These are phyloP conservation scores for Sialis fuliginosa DNA, from an alignment of 2,888 invertebrate genomes.

Conservation along the genomic window DNA sequence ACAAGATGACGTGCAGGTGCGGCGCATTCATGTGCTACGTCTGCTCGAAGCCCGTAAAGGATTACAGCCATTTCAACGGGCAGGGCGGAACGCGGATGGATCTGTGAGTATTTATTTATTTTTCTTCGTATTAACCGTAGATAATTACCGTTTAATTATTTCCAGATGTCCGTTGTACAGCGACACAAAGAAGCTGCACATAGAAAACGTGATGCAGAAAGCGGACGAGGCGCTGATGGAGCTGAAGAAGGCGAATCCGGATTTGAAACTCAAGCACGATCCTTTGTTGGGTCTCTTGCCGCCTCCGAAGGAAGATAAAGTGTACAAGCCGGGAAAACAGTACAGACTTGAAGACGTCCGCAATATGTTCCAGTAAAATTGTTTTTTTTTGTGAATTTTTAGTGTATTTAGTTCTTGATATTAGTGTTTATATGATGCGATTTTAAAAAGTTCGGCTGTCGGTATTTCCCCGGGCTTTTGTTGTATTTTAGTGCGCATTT, in stretches of 20 bases:
- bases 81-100: constrained; percentile 21
- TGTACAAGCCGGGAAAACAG: not conserved
- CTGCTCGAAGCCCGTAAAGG: constrained; percentile 29
- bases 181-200: constrained; percentile 22
- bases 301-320: not conserved
- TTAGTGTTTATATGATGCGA: too few relatives aligned
- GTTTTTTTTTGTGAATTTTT: too few relatives aligned
- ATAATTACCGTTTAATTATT: not conserved
- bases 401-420: too few relatives aligned
- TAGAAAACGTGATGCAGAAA: constrained; percentile 21
- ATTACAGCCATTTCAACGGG: constrained; percentile 35
- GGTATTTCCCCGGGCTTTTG: too few relatives aligned
- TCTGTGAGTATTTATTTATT: too few relatives aligned
- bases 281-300: constrained; percentile 9
- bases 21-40: constrained; percentile 37
- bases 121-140: too few relatives aligned
- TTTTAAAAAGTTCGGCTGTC: too few relatives aligned
- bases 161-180: constrained; percentile 26
- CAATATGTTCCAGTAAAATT: too few relatives aligned
- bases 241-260: constrained; percentile 18
- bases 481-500: too few relatives aligned
- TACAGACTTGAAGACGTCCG: not conserved
- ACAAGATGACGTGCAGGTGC: constrained; percentile 36
- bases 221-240: constrained; percentile 22
- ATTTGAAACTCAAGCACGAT: constrained; percentile 20